Evolutionary conservation across 2,113 vertebrate species (phyloP).

Genomic region (Myiopsitta monachus): DNA sequence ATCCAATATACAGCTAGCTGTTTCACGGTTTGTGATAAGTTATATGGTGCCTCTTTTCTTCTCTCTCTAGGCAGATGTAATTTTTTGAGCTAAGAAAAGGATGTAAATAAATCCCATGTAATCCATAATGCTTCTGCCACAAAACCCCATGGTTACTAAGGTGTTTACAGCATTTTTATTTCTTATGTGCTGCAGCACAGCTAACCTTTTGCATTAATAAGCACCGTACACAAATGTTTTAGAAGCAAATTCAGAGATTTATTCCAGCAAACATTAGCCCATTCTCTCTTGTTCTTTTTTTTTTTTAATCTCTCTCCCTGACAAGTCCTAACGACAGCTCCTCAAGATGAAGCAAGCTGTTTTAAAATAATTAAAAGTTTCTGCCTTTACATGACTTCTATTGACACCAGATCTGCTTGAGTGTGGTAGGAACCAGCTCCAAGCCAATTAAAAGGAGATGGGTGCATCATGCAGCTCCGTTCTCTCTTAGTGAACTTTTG

Average conservation of each 20-base stretch:
- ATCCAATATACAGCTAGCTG: not conserved
- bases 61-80: not conserved
- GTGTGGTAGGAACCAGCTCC: not conserved
- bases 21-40: not conserved
- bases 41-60: not conserved
- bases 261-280: not conserved
- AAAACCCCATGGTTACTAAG: not conserved
- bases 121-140: not conserved
- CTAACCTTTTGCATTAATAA: not conserved
- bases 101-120: not conserved
- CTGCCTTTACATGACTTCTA: conserved; percentile 37
- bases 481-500: conserved; percentile 25
- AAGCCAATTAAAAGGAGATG: conserved; percentile 56
- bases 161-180: not conserved
- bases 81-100: not conserved
- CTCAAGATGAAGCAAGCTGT: not conserved
- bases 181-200: not conserved
- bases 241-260: not conserved
- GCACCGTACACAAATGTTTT: not conserved
- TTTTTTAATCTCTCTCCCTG: not conserved
- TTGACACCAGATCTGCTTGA: conserved; percentile 25
- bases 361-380: conserved; percentile 63
- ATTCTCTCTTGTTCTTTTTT: not conserved
- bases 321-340: not conserved
- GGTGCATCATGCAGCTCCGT: not conserved